Conservation (phyloP, 2,113 vertebrate species). For the Leucoraja erinaceus region DNA sequence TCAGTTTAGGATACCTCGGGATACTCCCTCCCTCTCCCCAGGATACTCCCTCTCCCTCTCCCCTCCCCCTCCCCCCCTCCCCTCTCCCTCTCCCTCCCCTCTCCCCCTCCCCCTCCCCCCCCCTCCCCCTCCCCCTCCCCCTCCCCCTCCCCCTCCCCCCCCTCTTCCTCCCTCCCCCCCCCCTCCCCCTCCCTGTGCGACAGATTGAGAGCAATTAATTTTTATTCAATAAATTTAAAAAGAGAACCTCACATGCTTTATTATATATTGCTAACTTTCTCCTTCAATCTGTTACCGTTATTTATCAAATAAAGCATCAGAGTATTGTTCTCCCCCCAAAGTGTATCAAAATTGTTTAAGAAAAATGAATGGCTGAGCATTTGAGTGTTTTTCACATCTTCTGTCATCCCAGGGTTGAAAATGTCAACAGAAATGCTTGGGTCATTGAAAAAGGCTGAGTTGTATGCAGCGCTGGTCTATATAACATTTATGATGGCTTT, state of each 20-base stretch:
- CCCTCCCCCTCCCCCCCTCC: no score
- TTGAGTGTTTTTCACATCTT: conserved; percentile 23
- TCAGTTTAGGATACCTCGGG: no score
- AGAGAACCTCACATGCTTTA: neutral
- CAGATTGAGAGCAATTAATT: neutral
- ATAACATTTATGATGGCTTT: conserved; percentile 37
- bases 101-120: no score
- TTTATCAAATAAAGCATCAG: conserved; percentile 10
- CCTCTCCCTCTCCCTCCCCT: no score
- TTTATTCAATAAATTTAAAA: neutral
- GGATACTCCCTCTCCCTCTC: no score
- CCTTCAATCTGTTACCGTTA: neutral
- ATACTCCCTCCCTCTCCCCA: no score
- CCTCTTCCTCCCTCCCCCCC: no score
- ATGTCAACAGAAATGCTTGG: conserved; percentile 37
- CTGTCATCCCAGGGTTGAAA: conserved; percentile 37
- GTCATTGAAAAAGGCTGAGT: conserved; percentile 36
- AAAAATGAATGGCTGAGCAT: conserved; percentile 21
- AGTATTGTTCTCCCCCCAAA: neutral
- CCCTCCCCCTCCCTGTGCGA: no score
- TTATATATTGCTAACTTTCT: neutral
- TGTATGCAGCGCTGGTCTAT: conserved; percentile 19
- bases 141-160: no score
- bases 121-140: no score
- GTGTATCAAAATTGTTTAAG: conserved; percentile 10